Evolutionary conservation across 2,113 vertebrate species (phyloP).

Genomic region (Cranoglanis bouderius): DNA sequence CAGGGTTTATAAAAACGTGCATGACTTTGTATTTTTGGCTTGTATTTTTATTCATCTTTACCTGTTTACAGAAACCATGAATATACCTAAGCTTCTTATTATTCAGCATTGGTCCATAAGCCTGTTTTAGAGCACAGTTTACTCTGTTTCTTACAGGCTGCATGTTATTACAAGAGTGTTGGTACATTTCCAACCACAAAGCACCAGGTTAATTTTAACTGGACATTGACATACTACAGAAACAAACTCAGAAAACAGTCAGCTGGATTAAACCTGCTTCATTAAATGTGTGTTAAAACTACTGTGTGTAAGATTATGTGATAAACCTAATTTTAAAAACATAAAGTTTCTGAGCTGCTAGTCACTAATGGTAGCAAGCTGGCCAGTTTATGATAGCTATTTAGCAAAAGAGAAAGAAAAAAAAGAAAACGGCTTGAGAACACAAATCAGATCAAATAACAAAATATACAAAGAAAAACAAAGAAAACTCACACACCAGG

Average conservation of each 20-base stretch:
- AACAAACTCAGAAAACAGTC: not conserved
- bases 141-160: not conserved
- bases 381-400: not conserved
- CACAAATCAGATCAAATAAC: not conserved
- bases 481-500: not conserved
- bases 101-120: not conserved
- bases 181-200: not conserved
- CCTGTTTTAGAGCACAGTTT: not conserved
- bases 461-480: not conserved
- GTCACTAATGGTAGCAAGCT: not conserved
- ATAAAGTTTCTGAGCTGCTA: not conserved
- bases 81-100: not conserved
- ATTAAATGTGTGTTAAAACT: not conserved
- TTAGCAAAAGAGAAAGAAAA: not conserved
- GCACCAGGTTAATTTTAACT: not conserved
- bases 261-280: not conserved
- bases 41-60: not conserved
- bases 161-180: not conserved
- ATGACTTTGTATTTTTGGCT: not conserved
- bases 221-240: not conserved
- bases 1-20: not conserved
- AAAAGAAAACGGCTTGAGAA: not conserved
- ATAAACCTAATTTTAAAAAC: not conserved
- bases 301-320: not conserved
- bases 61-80: conserved; percentile 2